These are phyloP conservation scores for Heteropelma amictum DNA, from an alignment of 2,888 invertebrate genomes.

Conservation along the genomic window DNA sequence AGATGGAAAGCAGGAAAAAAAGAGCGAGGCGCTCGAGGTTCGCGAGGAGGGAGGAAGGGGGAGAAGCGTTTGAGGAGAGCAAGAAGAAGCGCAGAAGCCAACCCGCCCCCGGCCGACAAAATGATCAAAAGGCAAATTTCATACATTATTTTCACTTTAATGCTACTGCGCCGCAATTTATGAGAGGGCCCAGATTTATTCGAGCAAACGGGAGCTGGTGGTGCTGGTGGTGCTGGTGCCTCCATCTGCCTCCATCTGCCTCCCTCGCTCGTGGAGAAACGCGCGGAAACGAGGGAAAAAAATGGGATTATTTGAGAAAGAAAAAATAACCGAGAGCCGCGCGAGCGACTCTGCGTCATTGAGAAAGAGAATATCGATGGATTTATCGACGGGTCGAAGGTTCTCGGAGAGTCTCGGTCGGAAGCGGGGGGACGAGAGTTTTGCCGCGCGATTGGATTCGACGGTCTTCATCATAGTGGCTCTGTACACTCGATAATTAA, in stretches of 20 bases:
- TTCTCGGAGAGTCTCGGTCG: no score
- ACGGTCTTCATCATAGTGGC: no score
- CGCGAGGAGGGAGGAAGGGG: slow-evolving; percentile 43
- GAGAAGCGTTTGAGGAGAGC: slow-evolving; percentile 17
- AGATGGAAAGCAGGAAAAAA: slow-evolving; percentile 48
- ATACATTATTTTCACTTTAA: slow-evolving; percentile 77
- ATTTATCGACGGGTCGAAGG: no score
- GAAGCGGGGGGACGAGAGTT: neutral
- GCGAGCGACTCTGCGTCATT: no score
- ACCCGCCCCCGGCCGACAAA: slow-evolving; percentile 75
- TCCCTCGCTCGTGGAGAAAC: slow-evolving; percentile 43
- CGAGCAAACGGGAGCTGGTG: slow-evolving; percentile 65
- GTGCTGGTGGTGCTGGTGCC: slow-evolving; percentile 19
- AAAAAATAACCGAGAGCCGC: no score
- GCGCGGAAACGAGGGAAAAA: no score
- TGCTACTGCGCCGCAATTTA: slow-evolving; percentile 77
- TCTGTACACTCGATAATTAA: slow-evolving; percentile 70
- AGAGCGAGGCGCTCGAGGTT: slow-evolving; percentile 35
- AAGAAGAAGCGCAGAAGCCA: slow-evolving; percentile 72
- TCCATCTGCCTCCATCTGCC: slow-evolving; percentile 28
- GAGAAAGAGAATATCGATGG: no score
- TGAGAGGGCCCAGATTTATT: slow-evolving; percentile 75
- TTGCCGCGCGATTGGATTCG: slow-evolving; percentile 18
- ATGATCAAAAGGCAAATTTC: slow-evolving; percentile 77
- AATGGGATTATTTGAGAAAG: no score